Percentiles rank a stretch among this genome's conserved stretches.
phyloP scores from a whole-genome alignment of 2,888 invertebrate genomes.

The Cyrtodaria siliqua region DNA sequence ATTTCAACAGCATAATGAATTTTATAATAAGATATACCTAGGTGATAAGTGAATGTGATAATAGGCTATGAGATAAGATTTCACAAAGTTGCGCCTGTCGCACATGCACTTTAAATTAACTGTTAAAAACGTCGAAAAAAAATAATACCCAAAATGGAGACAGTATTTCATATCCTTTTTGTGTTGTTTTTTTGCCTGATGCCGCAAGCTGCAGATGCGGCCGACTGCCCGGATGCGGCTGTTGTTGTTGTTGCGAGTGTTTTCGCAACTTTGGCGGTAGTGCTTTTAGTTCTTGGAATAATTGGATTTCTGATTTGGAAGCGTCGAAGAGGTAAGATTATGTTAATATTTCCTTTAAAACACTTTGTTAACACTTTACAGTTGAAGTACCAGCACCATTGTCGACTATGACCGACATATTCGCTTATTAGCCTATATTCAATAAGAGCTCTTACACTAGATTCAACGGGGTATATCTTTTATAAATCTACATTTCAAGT shows the following conservation, averaged over 20 bases:
- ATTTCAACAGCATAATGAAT: too few relatives aligned
- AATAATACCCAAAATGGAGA: too few relatives aligned
- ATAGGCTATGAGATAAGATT: not conserved
- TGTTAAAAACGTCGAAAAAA: too few relatives aligned
- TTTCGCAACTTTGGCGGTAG: conserved; percentile 72
- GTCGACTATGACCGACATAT: too few relatives aligned
- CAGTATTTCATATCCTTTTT: too few relatives aligned
- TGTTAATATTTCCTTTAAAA: too few relatives aligned
- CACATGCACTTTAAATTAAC: not conserved
- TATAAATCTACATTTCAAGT: too few relatives aligned
- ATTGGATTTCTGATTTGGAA: conserved; percentile 68
- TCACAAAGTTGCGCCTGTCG: not conserved
- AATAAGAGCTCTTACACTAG: too few relatives aligned
- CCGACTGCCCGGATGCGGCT: conserved; percentile 64
- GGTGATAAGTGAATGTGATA: conserved; percentile 5
- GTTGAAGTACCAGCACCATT: too few relatives aligned
- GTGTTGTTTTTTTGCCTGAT: conserved; percentile 3
- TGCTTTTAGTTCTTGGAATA: conserved; percentile 69
- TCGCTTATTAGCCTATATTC: too few relatives aligned
- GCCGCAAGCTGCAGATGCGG: conserved; percentile 13
- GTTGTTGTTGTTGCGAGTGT: conserved; percentile 75
- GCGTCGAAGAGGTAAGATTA: conserved; percentile 66
- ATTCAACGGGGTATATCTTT: too few relatives aligned
- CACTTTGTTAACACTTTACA: too few relatives aligned
- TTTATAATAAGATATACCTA: not conserved